Percentiles rank a stretch among this genome's conserved stretches.
These are phyloP conservation scores for Anodontia alba DNA, from an alignment of 2,888 invertebrate species.

Conservation along the genomic window DNA sequence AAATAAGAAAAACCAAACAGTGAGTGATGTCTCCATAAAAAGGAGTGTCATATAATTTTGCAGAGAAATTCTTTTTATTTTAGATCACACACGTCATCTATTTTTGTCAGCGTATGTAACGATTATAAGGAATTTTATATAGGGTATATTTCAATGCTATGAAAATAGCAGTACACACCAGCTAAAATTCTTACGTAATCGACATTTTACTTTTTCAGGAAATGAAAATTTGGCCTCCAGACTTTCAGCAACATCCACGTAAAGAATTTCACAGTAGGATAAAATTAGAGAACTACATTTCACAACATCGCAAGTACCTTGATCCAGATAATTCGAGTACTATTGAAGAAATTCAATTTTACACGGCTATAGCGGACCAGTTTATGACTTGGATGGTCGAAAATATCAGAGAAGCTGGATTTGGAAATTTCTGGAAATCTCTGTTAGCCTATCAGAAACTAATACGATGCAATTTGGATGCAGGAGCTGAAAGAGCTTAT, in stretches of 20 bases:
- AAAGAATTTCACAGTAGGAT: conserved; percentile 14
- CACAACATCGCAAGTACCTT: conserved; percentile 44
- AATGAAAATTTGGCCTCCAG: conserved; percentile 56
- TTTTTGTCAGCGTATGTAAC: no score
- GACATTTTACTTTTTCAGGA: not conserved
- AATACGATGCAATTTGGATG: conserved; percentile 93
- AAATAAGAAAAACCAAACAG: no score
- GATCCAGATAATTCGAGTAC: conserved; percentile 58
- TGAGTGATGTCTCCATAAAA: no score
- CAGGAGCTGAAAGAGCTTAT: conserved; percentile 93
- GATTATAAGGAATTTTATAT: no score
- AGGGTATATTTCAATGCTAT: no score
- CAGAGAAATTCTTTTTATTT: no score
- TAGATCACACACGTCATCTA: no score
- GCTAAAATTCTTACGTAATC: no score
- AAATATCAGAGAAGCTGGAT: conserved; percentile 63
- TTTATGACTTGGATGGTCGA: conserved; percentile 69
- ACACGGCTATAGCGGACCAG: conserved; percentile 62
- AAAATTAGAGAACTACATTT: conserved; percentile 5
- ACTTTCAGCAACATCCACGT: conserved; percentile 16
- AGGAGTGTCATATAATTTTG: no score
- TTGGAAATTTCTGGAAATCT: conserved; percentile 67
- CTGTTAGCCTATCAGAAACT: conserved; percentile 94
- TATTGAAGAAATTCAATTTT: conserved; percentile 67
- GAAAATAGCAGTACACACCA: no score